phyloP scores from a whole-genome alignment of 2,888 invertebrate species.

The Cyrtodaria siliqua region DNA sequence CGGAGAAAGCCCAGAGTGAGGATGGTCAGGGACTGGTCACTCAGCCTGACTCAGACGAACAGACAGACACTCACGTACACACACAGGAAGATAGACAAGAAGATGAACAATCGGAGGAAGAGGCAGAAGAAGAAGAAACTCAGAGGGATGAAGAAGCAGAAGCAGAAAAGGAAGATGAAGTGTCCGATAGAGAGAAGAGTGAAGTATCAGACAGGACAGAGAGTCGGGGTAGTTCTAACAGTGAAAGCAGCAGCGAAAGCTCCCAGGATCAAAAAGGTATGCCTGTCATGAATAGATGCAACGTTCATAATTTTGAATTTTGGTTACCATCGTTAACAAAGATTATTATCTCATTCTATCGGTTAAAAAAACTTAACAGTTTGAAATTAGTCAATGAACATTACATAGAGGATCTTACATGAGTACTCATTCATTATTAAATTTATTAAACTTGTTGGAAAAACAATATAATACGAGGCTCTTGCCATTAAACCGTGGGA shows the following conservation, averaged over 20 bases:
- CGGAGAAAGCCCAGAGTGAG: constrained; percentile 4
- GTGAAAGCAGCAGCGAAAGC: constrained; percentile 8
- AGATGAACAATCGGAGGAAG: constrained; percentile 20
- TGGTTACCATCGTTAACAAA: no score
- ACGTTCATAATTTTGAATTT: not conserved
- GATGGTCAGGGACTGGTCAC: not conserved
- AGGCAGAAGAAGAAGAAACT: constrained; percentile 16
- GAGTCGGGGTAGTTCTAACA: constrained; percentile 25
- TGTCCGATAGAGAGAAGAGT: constrained; percentile 39
- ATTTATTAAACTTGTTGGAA: no score
- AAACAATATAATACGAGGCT: no score
- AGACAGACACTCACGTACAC: not conserved
- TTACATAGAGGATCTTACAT: no score
- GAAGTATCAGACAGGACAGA: constrained; percentile 24
- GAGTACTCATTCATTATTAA: no score
- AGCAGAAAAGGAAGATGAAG: constrained; percentile 33
- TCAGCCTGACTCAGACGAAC: constrained; percentile 13
- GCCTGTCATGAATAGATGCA: not conserved
- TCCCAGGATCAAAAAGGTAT: constrained; percentile 29
- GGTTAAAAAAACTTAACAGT: no score
- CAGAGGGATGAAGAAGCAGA: constrained; percentile 27
- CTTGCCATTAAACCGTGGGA: no score
- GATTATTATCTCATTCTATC: no score
- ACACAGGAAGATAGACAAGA: constrained; percentile 1
- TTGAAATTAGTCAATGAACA: no score